phyloP scores from a whole-genome alignment of 1,140 invertebrate genomes.

The Oedothorax gibbosus region DNA sequence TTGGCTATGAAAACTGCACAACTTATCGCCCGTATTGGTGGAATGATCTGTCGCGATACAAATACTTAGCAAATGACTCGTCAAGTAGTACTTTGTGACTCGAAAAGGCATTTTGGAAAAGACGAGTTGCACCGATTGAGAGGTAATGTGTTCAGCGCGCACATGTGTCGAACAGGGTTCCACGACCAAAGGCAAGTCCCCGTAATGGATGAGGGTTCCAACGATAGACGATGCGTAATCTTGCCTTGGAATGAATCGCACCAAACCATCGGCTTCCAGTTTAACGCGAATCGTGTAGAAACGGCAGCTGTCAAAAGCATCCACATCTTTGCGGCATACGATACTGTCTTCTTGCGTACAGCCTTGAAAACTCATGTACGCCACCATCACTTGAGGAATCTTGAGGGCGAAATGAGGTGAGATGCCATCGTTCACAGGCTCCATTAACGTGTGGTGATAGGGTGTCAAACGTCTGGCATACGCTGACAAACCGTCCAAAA shows the following conservation, averaged over 20 bases:
- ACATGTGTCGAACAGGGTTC: too few species aligned
- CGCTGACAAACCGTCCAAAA: slow-evolving; percentile 9
- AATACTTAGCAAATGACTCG: not conserved
- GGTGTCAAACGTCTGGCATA: not conserved
- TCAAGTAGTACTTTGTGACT: not conserved
- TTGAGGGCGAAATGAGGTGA: not conserved
- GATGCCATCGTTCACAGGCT: not conserved
- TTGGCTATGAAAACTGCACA: slow-evolving; percentile 27
- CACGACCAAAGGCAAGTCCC: not conserved
- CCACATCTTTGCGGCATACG: not conserved
- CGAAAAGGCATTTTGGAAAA: slow-evolving; percentile 22
- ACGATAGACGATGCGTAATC: not conserved
- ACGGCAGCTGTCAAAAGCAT: slow-evolving; percentile 13
- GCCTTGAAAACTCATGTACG: slow-evolving; percentile 11
- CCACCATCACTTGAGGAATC: slow-evolving; percentile 11
- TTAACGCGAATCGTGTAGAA: slow-evolving; percentile 16
- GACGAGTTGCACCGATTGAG: not conserved
- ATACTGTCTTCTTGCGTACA: slow-evolving; percentile 26
- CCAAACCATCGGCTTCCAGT: not conserved
- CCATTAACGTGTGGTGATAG: not conserved
- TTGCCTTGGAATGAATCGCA: not conserved
- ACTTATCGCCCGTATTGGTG: slow-evolving; percentile 11
- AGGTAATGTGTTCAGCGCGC: not conserved
- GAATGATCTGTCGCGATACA: not conserved
- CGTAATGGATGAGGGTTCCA: not conserved